Evolutionary conservation across 92 coral and sea anemone species (phyloP), one percentile per base, ranked within the genome.

Genomic region (Virgularia gustaviana): DNA sequence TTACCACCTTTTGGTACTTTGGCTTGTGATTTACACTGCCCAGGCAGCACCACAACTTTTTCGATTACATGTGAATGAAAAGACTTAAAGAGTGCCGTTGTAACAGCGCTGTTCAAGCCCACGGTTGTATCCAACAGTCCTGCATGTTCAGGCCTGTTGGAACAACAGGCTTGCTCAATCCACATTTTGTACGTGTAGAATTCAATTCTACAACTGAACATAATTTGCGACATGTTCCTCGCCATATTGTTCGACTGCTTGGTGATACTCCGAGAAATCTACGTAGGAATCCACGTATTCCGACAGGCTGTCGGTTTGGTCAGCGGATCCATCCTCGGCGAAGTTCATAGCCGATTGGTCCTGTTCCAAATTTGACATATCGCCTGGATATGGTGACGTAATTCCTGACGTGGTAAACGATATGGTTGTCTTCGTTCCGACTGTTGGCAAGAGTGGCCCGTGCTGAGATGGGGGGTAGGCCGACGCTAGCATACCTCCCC

Each of bases 271-370:
- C 16, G 79, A 42, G 57, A 91, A 91, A 65, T 89, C 96, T 18
- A 91, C 96, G 56, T 91, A 89, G 13, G 96, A 85, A 27, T 76
- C 76, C 20, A 91, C 84, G 36, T 43, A 79, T 9, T 53, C 63
- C 9, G 59, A 68, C 9, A 75, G 87, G 18, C 56, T 79, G 0
- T 44, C 76, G 0, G 75, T 51, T 39, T 68, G 61, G 25, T 47
- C 58, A 38, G 33, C 33, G 15, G 55, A n/a, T n/a, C n/a, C n/a
- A n/a, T n/a, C n/a, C n/a, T n/a, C n/a, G n/a, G n/a, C n/a, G n/a
- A n/a, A n/a, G n/a, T n/a, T n/a, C n/a, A n/a, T n/a, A n/a, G n/a
- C n/a, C n/a, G n/a, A n/a, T n/a, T n/a, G n/a, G n/a, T n/a, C n/a
- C n/a, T n/a, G n/a, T n/a, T n/a, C n/a, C n/a, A n/a, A n/a, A 4